Percentiles rank a stretch among this genome's conserved stretches.
These are phyloP conservation scores for Drosophila pandora DNA, from an alignment of 1,140 invertebrate species.

Conservation along the genomic window DNA sequence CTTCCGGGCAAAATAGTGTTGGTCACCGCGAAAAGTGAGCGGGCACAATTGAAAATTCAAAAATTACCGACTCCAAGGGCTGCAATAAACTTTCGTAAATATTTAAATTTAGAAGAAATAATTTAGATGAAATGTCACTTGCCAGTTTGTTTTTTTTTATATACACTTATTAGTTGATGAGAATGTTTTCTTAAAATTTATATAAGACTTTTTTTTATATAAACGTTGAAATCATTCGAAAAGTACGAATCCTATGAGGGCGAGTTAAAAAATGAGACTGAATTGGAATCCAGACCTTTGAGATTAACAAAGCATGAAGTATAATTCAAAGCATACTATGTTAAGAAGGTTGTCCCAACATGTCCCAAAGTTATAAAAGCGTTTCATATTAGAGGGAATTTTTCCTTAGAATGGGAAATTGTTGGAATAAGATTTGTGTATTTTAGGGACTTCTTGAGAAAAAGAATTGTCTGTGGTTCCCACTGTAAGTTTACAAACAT, in stretches of 20 bases:
- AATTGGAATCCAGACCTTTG: not conserved
- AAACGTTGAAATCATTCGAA: not conserved
- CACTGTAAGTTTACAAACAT: no score
- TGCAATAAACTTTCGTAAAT: no score
- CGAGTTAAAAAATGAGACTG: conserved; percentile 25
- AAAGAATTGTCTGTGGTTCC: no score
- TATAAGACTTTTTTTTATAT: no score
- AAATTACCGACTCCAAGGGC: not conserved
- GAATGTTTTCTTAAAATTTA: not conserved
- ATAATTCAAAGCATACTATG: not conserved
- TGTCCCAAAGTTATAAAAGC: no score
- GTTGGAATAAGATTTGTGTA: no score
- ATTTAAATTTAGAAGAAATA: not conserved
- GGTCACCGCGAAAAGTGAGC: conserved; percentile 1
- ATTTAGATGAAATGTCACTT: not conserved
- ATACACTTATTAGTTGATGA: not conserved
- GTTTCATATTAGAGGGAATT: no score
- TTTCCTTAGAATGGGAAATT: no score
- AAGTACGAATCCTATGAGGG: conserved; percentile 15
- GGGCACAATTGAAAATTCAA: not conserved
- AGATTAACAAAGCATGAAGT: not conserved
- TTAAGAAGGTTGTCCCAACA: not conserved
- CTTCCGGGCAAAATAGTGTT: conserved; percentile 51
- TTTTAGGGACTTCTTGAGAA: no score
- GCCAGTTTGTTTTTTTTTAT: not conserved